phyloP scores from a whole-genome alignment of 64 coral and sea anemone species.

The Stichodactyla mertensii region DNA sequence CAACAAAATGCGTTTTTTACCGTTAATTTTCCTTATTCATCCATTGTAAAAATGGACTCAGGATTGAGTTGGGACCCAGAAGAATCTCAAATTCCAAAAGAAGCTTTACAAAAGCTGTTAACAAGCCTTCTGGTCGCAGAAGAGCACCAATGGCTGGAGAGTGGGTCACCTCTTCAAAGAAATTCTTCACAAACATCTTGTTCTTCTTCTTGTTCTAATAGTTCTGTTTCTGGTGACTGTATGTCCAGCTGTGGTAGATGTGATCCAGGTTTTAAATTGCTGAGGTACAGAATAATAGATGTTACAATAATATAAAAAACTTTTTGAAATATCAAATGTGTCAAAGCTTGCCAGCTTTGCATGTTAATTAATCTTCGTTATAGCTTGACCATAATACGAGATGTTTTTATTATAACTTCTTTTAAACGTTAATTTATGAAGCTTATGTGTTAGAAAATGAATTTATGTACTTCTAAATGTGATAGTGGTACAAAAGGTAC shows the following conservation, averaged over 20 bases:
- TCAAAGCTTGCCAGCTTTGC: not conserved
- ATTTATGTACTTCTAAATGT: too few relatives aligned
- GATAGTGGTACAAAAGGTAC: too few relatives aligned
- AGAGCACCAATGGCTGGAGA: slow-evolving; percentile 28
- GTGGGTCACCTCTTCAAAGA: slow-evolving; percentile 22
- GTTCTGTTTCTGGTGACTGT: not conserved
- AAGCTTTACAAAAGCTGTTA: slow-evolving; percentile 28
- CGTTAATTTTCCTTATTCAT: not conserved
- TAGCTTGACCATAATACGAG: not conserved
- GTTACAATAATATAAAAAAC: not conserved
- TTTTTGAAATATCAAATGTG: not conserved
- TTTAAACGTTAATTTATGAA: too few relatives aligned
- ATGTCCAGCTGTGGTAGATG: not conserved
- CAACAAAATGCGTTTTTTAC: not conserved
- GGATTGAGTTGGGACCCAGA: slow-evolving; percentile 27
- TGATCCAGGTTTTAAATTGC: slow-evolving; percentile 1
- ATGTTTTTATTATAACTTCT: too few relatives aligned
- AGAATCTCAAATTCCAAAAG: slow-evolving; percentile 32
- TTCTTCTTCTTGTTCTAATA: not conserved
- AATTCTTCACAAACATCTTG: not conserved
- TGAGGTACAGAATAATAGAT: not conserved
- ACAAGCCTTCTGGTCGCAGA: slow-evolving; percentile 35
- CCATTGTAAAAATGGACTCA: slow-evolving; percentile 2
- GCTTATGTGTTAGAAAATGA: too few relatives aligned
- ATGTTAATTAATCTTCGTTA: not conserved